phyloP scores from a whole-genome alignment of 1,140 invertebrate genomes.

The Anoplophora glabripennis region DNA sequence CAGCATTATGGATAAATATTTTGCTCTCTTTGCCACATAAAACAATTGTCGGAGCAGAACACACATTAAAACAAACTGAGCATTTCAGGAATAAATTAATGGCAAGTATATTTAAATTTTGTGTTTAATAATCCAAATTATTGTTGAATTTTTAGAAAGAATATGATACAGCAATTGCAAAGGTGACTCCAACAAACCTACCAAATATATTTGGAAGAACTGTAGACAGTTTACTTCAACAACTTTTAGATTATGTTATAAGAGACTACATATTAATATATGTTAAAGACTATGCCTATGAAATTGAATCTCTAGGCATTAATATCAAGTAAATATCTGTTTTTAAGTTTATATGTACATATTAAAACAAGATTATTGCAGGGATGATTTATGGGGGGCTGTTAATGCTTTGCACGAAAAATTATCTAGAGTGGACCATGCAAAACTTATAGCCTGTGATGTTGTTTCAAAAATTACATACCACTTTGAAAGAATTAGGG shows the following conservation, averaged over 20 bases:
- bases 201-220: slow-evolving; percentile 74
- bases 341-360: slow-evolving; percentile 6
- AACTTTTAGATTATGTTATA: slow-evolving; percentile 75
- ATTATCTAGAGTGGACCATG: slow-evolving; percentile 71
- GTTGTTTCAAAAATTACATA: slow-evolving; percentile 75
- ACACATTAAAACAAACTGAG: slow-evolving; percentile 52
- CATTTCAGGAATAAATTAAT: slow-evolving; percentile 53
- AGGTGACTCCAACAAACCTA: slow-evolving; percentile 49
- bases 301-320: slow-evolving; percentile 50
- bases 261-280: slow-evolving; percentile 76
- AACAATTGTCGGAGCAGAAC: slow-evolving; percentile 50
- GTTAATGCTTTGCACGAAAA: slow-evolving; percentile 73
- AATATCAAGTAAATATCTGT: slow-evolving; percentile 50
- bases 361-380: slow-evolving; percentile 48
- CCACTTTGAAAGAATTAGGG: slow-evolving; percentile 82
- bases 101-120: slow-evolving; percentile 41
- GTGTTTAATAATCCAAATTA: neutral
- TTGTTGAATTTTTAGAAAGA: slow-evolving; percentile 35
- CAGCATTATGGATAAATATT: slow-evolving; percentile 50
- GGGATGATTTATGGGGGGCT: slow-evolving; percentile 79
- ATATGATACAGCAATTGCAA: slow-evolving; percentile 36
- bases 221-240: slow-evolving; percentile 78
- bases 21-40: slow-evolving; percentile 54
- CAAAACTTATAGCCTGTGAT: slow-evolving; percentile 78
- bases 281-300: slow-evolving; percentile 66